Conservation (phyloP, 92 coral and sea anemone species). For the Zoanthus gigantus region DNA sequence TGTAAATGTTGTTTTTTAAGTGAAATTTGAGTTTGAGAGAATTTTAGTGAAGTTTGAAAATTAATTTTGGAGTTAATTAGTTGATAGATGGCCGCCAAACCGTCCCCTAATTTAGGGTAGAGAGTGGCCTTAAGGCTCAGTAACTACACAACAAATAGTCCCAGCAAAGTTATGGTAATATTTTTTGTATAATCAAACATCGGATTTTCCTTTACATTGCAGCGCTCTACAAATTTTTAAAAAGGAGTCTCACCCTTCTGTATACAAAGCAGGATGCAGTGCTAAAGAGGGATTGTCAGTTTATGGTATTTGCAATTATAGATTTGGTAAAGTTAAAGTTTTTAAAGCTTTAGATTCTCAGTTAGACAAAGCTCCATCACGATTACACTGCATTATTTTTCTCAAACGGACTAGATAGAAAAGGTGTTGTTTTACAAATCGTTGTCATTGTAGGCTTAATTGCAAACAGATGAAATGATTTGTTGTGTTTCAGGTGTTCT, state of each 20-base stretch:
- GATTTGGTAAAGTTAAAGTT: not conserved
- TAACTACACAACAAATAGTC: not conserved
- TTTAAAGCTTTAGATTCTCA: not conserved
- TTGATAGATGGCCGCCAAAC: too few species aligned
- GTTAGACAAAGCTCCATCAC: too few species aligned
- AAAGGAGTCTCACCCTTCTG: conserved; percentile 98
- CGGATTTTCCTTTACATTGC: not conserved
- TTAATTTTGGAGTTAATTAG: too few species aligned
- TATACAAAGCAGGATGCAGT: conserved; percentile 88
- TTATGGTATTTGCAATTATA: conserved; percentile 67
- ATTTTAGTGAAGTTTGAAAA: too few species aligned
- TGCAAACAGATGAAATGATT: not conserved
- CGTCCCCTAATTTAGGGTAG: too few species aligned
- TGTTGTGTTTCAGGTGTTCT: conserved; percentile 69
- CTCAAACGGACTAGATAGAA: too few species aligned
- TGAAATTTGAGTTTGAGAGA: too few species aligned
- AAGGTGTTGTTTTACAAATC: too few species aligned
- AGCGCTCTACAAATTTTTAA: conserved; percentile 94
- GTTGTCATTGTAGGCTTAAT: not conserved
- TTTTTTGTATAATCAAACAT: not conserved
- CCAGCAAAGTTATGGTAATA: not conserved
- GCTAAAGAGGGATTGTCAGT: conserved; percentile 96
- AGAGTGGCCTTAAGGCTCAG: too few species aligned
- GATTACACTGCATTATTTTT: too few species aligned
- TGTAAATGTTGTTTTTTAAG: too few species aligned